phyloP scores from a whole-genome alignment of 2,113 vertebrate genomes.

The Furnarius figulus region DNA sequence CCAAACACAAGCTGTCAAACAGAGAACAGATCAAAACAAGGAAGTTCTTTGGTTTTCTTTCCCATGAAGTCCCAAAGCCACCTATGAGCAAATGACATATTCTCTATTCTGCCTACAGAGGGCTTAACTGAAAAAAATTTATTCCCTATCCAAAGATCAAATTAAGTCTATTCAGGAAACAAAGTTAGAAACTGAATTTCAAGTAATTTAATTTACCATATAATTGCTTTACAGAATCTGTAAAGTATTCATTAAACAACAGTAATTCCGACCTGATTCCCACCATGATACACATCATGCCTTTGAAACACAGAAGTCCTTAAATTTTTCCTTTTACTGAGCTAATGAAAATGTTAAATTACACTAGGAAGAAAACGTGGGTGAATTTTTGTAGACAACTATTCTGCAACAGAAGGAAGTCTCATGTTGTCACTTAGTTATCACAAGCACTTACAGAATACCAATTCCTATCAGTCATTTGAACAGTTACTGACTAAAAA shows the following conservation, averaged over 20 bases:
- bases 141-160: slow-evolving; percentile 59
- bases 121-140: slow-evolving; percentile 49
- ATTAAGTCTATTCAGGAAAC: slow-evolving; percentile 70
- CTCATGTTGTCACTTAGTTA: neutral
- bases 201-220: slow-evolving; percentile 76
- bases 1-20: neutral
- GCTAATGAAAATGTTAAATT: slow-evolving; percentile 71
- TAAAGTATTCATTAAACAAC: slow-evolving; percentile 77
- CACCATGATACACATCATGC: slow-evolving; percentile 51
- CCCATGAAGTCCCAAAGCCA: slow-evolving; percentile 33
- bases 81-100: slow-evolving; percentile 52
- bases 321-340: slow-evolving; percentile 63
- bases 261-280: slow-evolving; percentile 73
- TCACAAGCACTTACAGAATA: neutral
- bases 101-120: slow-evolving; percentile 35
- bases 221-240: slow-evolving; percentile 71
- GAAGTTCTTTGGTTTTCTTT: neutral
- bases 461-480: neutral
- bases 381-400: slow-evolving; percentile 27
- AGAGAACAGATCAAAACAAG: slow-evolving; percentile 44
- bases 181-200: slow-evolving; percentile 75
- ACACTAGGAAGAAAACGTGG: slow-evolving; percentile 21
- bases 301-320: slow-evolving; percentile 69
- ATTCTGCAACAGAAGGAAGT: slow-evolving; percentile 5
- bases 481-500: neutral